Evolutionary conservation across 2,797 vertebrate species (phyloP), one percentile per base, ranked within the genome.

Genomic region (Cottoperca gobio): DNA sequence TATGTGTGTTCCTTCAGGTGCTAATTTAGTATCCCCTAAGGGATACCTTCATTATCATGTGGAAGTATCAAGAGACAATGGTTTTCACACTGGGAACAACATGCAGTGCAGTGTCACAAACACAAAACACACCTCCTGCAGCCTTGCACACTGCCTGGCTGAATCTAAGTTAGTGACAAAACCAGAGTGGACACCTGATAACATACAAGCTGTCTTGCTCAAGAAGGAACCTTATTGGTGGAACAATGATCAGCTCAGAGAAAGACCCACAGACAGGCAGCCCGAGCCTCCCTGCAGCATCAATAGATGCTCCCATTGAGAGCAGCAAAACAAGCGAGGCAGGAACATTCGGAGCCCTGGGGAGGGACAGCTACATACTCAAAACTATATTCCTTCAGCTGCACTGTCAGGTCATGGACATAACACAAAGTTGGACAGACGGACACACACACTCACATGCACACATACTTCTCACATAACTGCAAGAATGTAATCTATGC

Each of bases 11-110:
- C 78, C 81, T 59, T 57, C 24, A 42, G 65, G 68, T 79, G 69
- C 78, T 86, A 26, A 89, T 92, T 87, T 88, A 70, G 58, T 33
- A 28, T 82, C 55, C 73, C 69, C 57, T 46, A 61, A 82, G 52
- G 54, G 3, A 37, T n/a, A 42, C 46, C 33, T 52, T 81, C 60
- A 37, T 58, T 55, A 75, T 65, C 53, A 62, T 53, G 16, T 28
- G 59, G 69, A 11, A 1, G 31, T 77, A 68, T 53, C 65, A 61
- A 48, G 83, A 80, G 77, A 76, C 60, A 43, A 48, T 54, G 42
- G 64, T 77, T 84, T 86, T 74, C n/a, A 8, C 58, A 45, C 50
- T 12, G 60, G 55, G 71, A 77, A 71, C 59, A 60, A 70, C 63
- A 57, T 53, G 60, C 24, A 70, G 21, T 7, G 31, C 42, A 50